Base-by-base conservation (phyloP, 2,888 invertebrate genomes). In the Schrankia costaestrigalis region DNA sequence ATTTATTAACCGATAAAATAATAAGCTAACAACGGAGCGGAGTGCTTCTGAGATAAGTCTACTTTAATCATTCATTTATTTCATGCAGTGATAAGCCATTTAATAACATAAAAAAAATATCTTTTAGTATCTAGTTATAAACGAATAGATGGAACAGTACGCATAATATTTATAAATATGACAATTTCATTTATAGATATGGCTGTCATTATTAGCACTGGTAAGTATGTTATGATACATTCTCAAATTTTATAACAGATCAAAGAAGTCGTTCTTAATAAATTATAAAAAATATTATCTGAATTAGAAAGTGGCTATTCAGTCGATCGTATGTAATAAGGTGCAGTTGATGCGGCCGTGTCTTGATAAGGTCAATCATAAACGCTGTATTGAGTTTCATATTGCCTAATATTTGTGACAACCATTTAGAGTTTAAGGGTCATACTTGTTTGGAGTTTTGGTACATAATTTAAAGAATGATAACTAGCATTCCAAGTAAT, bases 281-380 rank as follows among this genome's bases (percentile, higher is more conserved):
- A 57, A 57, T 57, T 43, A 48, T 47, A 45, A 53, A 57, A 54
- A 48, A 40, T 56, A 54, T 55, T 49, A 45, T 48, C 56, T 31
- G 49, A 46, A 57, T 62, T 60, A 59, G 67, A 68, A 68, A 63
- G 59, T 37, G 33, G 54, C 53, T 56, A 60, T 64, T 63, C 62
- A 59, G 47, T 46, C 50, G 55, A 46, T 41, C 38, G 44, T 48
- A 53, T 51, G 51, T 64, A 61, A 58, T 60, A 56, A 57, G 56
- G 50, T 55, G 42, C 41, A 48, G 37, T 35, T 50, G 54, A 54
- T 52, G 50, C 47, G 38, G 45, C 43, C 36, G 31, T 42, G 41
- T 41, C 54, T 53, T 61, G 65, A 70, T 67, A 65, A 63, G 61
- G 66, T 69, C 55, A 61, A 61, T 64, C 66, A 63, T 56, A 67